A percentile compares a stretch with the other conserved stretches of the same genome.
These are phyloP conservation scores for Drosophila tripunctata DNA, from an alignment of 2,888 invertebrate species.

Conservation along the genomic window DNA sequence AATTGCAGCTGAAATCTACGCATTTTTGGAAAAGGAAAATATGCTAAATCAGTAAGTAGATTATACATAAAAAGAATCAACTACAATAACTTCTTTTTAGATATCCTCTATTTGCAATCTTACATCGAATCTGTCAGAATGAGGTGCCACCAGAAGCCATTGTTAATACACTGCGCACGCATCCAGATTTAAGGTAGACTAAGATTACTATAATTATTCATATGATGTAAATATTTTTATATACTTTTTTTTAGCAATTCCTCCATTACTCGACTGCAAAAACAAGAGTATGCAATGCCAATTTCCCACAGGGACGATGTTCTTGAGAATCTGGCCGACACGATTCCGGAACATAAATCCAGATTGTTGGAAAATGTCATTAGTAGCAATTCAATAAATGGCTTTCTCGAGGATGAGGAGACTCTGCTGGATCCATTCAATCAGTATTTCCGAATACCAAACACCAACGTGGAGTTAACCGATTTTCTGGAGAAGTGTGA, in stretches of 20 bases:
- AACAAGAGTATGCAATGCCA: neutral
- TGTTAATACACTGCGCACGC: slow-evolving; percentile 82
- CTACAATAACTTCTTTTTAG: neutral
- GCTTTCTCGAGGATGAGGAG: neutral
- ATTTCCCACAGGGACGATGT: neutral
- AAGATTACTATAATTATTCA: neutral
- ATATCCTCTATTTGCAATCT: slow-evolving; percentile 97
- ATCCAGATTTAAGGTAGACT: slow-evolving; percentile 61
- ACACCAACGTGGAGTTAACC: neutral
- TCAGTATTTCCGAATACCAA: slow-evolving; percentile 7
- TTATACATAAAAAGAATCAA: neutral
- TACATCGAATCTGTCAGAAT: slow-evolving; percentile 95
- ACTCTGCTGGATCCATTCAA: slow-evolving; percentile 5
- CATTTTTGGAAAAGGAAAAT: slow-evolving; percentile 92
- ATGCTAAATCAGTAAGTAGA: slow-evolving; percentile 90
- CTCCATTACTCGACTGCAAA: slow-evolving; percentile 39
- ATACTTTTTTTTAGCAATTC: slow-evolving; percentile 22
- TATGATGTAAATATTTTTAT: neutral
- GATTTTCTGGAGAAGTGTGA: neutral
- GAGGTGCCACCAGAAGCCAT: slow-evolving; percentile 87
- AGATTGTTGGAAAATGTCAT: neutral
- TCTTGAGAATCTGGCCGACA: slow-evolving; percentile 33
- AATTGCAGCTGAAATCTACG: slow-evolving; percentile 97
- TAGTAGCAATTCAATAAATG: neutral
- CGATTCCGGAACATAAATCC: slow-evolving; percentile 20